Base-by-base conservation (phyloP, 2,888 invertebrate genomes). In the Galeopsomyia nigrocyanea region DNA sequence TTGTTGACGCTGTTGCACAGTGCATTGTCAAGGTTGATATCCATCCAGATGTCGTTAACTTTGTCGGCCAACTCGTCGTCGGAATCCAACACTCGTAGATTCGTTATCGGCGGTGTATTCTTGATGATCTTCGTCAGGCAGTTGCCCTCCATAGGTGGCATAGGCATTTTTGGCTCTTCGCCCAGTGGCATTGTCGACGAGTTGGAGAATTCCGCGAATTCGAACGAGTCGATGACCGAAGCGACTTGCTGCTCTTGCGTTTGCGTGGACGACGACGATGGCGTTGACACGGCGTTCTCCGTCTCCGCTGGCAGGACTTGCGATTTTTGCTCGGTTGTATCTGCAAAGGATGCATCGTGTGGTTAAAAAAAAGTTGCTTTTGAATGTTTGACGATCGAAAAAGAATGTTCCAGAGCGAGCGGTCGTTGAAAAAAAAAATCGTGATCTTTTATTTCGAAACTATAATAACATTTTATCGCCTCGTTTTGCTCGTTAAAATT, bases 31-130 rank as follows among this genome's bases (percentile, higher is more conserved):
- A 80, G 76, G 14, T 74, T 68, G 6, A 82, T 79, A 55, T 82
- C 79, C 66, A 78, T 75, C 83, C 83, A 83, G 22, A 80, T 79
- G 31, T 82, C 81, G 53, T 82, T 80, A 31, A 79, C 80, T 63
- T 81, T 80, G n/a, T 80, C 79, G n/a, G 78, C 68, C 5, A 78
- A 78, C 21, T 80, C 81, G 17, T 80, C 80, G 14, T 79, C 78
- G 0, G 79, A 79, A 21, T 80, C 78, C 6, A 80, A 72, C 21
- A 79, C 78, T 53, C 79, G 78, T 0, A 83, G 64, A 67, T 79
- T 78, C 0, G 78, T 79, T 19, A 81, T 80, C 6, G 82, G 80
- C 47, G 79, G 58, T 47, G 80, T 79, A 21, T 81, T 78, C 61
- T 81, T 82, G 10, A 81, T 76, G 1, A 82, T 78, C 65, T 81